These are phyloP conservation scores for Ageneiosus marmoratus DNA, from an alignment of 2,113 vertebrate species.

Conservation along the genomic window DNA sequence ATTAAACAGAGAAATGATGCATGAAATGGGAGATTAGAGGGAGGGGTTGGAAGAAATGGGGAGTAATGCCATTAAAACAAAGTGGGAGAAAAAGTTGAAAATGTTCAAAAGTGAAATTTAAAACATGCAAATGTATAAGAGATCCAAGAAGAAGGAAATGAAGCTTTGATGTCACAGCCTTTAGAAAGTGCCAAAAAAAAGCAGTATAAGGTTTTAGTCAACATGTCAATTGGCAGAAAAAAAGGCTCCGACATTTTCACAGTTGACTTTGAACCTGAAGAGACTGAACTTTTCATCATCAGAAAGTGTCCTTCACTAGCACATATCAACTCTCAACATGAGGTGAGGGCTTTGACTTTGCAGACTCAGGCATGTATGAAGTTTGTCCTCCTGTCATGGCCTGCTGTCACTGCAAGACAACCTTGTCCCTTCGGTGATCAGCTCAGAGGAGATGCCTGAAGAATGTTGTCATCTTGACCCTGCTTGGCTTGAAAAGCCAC, in stretches of 20 bases:
- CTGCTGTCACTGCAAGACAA: constrained; percentile 42
- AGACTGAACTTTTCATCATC: constrained; percentile 47
- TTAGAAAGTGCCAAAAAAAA: constrained; percentile 35
- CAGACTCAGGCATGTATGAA: constrained; percentile 38
- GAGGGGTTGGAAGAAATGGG: constrained; percentile 1
- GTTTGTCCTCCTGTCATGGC: constrained; percentile 49
- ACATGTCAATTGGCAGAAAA: constrained; percentile 49
- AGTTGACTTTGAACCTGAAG: constrained; percentile 51
- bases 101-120: constrained; percentile 27
- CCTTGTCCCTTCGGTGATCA: constrained; percentile 41
- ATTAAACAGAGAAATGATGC: constrained; percentile 78
- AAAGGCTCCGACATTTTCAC: constrained; percentile 44
- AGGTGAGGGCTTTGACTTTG: constrained; percentile 44
- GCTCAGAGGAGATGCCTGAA: constrained; percentile 26
- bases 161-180: constrained; percentile 40
- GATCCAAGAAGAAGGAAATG: constrained; percentile 7
- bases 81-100: constrained; percentile 13
- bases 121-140: neutral
- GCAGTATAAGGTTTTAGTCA: constrained; percentile 46
- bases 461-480: constrained; percentile 40
- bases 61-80: constrained; percentile 25
- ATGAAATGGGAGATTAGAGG: constrained; percentile 66
- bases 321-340: constrained; percentile 32
- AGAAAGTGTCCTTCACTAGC: constrained; percentile 48
- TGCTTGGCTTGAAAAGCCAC: constrained; percentile 33